Base-by-base conservation (phyloP, 2,797 vertebrate species). In the Vespertilio murinus region DNA sequence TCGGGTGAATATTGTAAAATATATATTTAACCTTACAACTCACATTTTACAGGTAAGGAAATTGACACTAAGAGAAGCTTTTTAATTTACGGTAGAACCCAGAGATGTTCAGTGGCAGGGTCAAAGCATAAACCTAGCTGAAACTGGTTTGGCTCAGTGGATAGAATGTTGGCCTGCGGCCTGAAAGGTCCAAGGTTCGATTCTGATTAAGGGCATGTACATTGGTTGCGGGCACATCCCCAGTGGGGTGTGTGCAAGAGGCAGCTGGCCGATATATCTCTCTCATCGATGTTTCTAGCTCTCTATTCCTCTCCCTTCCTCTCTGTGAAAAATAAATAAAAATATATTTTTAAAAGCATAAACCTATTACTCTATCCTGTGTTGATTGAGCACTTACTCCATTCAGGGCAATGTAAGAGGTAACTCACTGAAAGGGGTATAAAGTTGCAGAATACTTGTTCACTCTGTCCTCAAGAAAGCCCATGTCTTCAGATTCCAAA, bases 51-150 rank as follows among this genome's bases (percentile, higher is more conserved):
- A 86, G 28, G 45, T 56, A 42, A 94, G 11, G 22, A 94, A 94
- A 94, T 33, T 6, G 47, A 40, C 69, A 86, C 22, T 74, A 18
- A 49, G 52, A 54, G n/a, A 88, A 85, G n/a, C 25, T 69, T 77
- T 87, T n/a, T 82, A 16, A 77, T 61, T 91, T 30, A 93, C 20
- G 16, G 35, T 82, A 56, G 35, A 78, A 65, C 7, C 45, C 14
- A 77, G 28, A 61, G 23, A 45, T 73, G 7, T 69, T 52, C 45
- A 67, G 30, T 59, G 38, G 18, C 30, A 38, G 6, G 33, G 22
- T 28, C 74, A 91, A 94, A 94, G n/a, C n/a, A 82, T 54, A 78
- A 69, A 54, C 16, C 40, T n/a, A n/a, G n/a, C n/a, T n/a, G n/a
- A n/a, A n/a, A n/a, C n/a, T n/a, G n/a, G n/a, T n/a, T n/a, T n/a